These are phyloP conservation scores for Alca torda DNA, from an alignment of 2,797 vertebrate species.

Conservation along the genomic window DNA sequence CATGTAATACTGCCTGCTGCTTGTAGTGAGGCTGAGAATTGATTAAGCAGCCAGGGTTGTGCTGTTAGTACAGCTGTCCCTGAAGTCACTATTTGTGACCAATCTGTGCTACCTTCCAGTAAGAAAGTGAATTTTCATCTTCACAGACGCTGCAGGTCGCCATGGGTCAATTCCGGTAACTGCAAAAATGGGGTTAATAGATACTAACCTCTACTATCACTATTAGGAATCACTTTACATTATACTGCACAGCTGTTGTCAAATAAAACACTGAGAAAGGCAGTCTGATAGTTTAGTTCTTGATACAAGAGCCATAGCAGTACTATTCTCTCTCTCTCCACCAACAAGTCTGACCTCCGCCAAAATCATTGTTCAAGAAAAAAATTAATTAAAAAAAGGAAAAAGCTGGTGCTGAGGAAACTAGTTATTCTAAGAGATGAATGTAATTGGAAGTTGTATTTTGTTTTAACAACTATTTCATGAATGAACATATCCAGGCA, in stretches of 20 bases:
- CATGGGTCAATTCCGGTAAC: neutral
- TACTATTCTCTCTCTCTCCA: neutral
- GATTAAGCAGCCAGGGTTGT: neutral
- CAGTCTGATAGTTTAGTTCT: neutral
- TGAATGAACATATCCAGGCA: slow-evolving; percentile 49
- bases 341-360: neutral
- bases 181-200: neutral
- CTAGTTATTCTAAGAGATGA: neutral
- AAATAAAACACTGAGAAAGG: neutral
- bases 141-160: neutral
- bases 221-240: neutral
- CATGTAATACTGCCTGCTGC: neutral
- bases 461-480: slow-evolving; percentile 35
- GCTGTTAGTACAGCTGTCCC: neutral
- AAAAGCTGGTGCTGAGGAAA: neutral
- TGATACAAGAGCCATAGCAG: neutral
- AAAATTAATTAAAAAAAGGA: neutral
- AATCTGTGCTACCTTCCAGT: neutral
- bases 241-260: neutral
- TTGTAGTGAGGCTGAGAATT: neutral
- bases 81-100: neutral
- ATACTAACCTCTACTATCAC: neutral
- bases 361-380: neutral
- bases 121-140: neutral
- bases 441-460: slow-evolving; percentile 38